Evolutionary conservation across 2,113 vertebrate species (phyloP).

Genomic region (Scomber colias): DNA sequence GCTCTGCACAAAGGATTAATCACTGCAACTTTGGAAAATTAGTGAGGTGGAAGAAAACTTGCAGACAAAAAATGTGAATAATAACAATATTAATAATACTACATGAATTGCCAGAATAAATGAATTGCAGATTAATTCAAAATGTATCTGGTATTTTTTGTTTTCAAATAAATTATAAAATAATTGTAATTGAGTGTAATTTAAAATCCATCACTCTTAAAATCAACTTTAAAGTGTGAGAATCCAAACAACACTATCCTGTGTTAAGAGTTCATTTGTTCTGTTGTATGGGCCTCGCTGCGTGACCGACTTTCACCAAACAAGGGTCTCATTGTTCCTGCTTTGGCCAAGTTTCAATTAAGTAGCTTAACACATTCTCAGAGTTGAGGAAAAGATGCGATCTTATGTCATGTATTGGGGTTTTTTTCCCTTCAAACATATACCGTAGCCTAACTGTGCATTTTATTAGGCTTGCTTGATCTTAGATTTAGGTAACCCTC

Average conservation of each 20-base stretch:
- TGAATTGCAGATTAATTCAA: no score
- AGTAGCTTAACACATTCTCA: background rate
- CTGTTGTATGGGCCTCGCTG: background rate
- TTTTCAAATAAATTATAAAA: no score
- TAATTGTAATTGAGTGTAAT: no score
- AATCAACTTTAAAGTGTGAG: no score
- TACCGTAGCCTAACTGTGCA: background rate
- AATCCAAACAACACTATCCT: no score
- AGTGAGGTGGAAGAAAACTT: no score
- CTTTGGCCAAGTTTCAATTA: constrained; percentile 3
- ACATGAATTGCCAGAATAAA: no score
- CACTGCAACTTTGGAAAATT: no score
- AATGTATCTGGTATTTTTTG: no score
- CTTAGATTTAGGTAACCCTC: background rate
- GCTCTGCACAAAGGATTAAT: background rate
- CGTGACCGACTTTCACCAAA: constrained; percentile 27
- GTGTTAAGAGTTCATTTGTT: background rate
- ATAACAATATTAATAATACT: no score
- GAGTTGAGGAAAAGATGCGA: background rate
- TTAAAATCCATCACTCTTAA: no score
- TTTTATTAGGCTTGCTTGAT: background rate
- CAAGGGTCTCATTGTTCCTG: constrained; percentile 34
- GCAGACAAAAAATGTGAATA: no score
- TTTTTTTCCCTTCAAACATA: background rate
- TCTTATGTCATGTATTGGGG: background rate